Conservation (phyloP, 1,140 invertebrate genomes). For the Calosoma granatense region DNA sequence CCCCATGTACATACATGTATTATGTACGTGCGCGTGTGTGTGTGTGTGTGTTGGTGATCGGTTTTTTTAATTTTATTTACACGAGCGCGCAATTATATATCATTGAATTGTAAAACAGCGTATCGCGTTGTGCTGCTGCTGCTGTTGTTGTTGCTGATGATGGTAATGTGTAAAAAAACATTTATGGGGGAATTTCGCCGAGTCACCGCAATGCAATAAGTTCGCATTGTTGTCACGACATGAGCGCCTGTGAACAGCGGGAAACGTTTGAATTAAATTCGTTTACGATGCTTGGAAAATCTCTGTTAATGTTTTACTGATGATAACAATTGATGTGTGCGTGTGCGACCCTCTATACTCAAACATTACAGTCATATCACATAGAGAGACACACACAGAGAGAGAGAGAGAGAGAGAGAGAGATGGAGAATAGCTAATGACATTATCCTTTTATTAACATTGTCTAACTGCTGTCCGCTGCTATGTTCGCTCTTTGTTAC, state of each 20-base stretch:
- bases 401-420: no score
- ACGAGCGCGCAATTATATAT: slow-evolving; percentile 12
- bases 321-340: neutral
- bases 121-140: neutral
- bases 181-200: neutral
- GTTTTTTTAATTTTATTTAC: slow-evolving; percentile 12
- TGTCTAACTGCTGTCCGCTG: no score
- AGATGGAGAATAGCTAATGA: no score
- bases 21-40: no score
- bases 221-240: neutral
- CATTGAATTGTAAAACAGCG: slow-evolving; percentile 9
- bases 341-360: no score
- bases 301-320: neutral
- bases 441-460: no score
- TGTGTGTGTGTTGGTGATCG: neutral
- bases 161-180: neutral
- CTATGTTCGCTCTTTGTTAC: no score
- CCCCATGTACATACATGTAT: no score
- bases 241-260: neutral
- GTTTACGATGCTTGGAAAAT: neutral
- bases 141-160: neutral
- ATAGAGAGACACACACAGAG: no score
- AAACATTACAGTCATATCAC: no score
- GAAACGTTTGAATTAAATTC: neutral
- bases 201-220: slow-evolving; percentile 1